Evolutionary conservation across 2,797 vertebrate genomes (phyloP), one percentile per base, ranked within the genome.

Genomic region (Vespertilio murinus): DNA sequence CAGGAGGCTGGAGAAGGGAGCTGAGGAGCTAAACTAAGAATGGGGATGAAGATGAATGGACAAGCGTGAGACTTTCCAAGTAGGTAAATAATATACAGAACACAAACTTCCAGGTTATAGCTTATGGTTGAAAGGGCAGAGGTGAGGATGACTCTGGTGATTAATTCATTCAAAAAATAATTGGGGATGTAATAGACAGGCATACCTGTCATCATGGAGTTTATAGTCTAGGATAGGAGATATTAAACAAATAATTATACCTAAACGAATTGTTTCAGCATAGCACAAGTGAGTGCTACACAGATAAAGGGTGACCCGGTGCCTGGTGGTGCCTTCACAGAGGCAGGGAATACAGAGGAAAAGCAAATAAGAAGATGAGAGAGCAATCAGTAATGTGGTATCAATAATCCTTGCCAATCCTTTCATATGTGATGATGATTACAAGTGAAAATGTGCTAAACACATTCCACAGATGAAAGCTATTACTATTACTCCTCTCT

Each of bases 161-260:
- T 65, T 90, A 70, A 91, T 22, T 80, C 35, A 88, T 67, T 54
- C 33, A 33, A 54, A 42, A 84, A 94, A 52, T 88, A 93, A 54
- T 1, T 89, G 45, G 22, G 8, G 18, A 75, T 25, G 23, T 42
- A 49, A 56, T 18, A 83, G 54, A 56, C 8, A 88, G 40, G 35
- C 42, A 69, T 69, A 73, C 23, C 49, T 88, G 11, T 30, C 33
- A 89, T 73, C 42, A 38, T 16, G 22, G 61, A 77, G 71, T 73
- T 54, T 59, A 61, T 56, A 74, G 78, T 73, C 25, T 61, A 85
- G 78, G 14, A 70, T 30, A 85, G 18, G 17, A 25, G 8, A 73
- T 7, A 38, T 45, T 78, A 88, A 77, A 77, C 67, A 93, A 74
- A 49, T 67, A 65, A 71, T 83, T 45, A 47, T 38, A 49, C n/a